A percentile compares a stretch with the other conserved stretches of the same genome.
These are phyloP conservation scores for Heliconius sara DNA, from an alignment of 2,888 invertebrate species.

Conservation along the genomic window DNA sequence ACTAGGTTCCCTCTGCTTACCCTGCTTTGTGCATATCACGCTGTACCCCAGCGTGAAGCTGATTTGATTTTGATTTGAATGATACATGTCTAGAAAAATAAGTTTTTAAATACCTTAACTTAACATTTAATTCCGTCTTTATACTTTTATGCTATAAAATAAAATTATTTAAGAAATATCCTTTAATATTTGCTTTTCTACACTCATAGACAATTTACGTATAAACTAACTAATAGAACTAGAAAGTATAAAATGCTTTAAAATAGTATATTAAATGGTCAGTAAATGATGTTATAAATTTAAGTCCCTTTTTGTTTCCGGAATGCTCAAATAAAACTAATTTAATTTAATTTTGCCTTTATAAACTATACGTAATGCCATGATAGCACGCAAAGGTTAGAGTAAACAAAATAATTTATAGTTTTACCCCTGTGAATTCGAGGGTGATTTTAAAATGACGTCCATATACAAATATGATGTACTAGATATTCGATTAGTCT, in stretches of 20 bases:
- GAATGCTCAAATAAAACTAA: conserved; percentile 35
- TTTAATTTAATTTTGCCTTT: conserved; percentile 39
- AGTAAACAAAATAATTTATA: conserved; percentile 43
- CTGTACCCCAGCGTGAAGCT: too few relatives aligned
- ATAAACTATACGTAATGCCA: conserved; percentile 41
- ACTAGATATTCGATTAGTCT: neutral
- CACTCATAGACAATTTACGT: neutral
- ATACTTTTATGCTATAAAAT: too few relatives aligned
- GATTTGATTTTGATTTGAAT: too few relatives aligned
- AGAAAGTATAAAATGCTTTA: neutral
- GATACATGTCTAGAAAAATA: too few relatives aligned
- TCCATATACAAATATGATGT: neutral
- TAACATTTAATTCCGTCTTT: too few relatives aligned
- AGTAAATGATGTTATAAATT: conserved; percentile 37
- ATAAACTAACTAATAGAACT: neutral
- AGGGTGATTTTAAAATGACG: conserved; percentile 37
- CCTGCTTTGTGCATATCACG: too few relatives aligned
- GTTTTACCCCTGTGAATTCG: conserved; percentile 32
- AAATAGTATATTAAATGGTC: conserved; percentile 30
- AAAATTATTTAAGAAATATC: neutral
- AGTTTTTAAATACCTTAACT: too few relatives aligned
- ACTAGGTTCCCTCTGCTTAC: too few relatives aligned
- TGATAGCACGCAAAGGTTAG: conserved; percentile 43
- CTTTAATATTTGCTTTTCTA: neutral
- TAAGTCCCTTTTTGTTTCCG: conserved; percentile 37